Evolutionary conservation across 2,888 invertebrate species (phyloP).

Genomic region (Epistrophella euchroma): DNA sequence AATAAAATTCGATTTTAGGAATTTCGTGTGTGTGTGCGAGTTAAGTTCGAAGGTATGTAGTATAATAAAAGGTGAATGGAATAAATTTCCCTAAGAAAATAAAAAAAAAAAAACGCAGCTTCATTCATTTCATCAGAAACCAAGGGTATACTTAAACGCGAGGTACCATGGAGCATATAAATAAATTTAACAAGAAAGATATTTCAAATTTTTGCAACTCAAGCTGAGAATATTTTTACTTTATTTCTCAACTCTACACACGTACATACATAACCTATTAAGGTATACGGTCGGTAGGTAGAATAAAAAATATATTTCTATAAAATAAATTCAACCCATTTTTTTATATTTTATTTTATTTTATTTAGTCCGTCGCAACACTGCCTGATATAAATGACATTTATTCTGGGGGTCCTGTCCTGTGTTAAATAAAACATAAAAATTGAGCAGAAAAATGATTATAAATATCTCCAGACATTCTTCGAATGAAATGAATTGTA

Average conservation of each 20-base stretch:
- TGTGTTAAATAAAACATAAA: conserved; percentile 10
- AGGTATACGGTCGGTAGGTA: too few species aligned
- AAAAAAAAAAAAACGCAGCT: conserved; percentile 4
- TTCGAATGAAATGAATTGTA: conserved; percentile 4
- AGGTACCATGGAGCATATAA: conserved; percentile 10
- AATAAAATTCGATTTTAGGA: conserved; percentile 23
- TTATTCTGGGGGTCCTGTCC: conserved; percentile 26
- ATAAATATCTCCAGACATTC: conserved; percentile 18
- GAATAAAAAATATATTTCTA: conserved; percentile 3
- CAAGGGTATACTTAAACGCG: neutral
- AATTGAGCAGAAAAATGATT: conserved; percentile 36
- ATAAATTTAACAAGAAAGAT: conserved; percentile 19
- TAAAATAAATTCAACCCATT: conserved; percentile 25
- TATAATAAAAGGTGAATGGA: conserved; percentile 3
- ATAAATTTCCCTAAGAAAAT: neutral
- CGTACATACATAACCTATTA: neutral
- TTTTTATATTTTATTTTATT: neutral
- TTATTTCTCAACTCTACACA: neutral
- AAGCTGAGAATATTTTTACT: neutral
- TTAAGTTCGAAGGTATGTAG: neutral
- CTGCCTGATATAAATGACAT: conserved; percentile 39
- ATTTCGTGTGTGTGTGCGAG: neutral
- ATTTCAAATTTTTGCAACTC: conserved; percentile 23
- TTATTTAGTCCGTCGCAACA: neutral
- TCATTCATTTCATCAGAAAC: conserved; percentile 11